These are phyloP conservation scores for Seira sanloemensis DNA, from an alignment of 2,888 invertebrate genomes.

Conservation along the genomic window DNA sequence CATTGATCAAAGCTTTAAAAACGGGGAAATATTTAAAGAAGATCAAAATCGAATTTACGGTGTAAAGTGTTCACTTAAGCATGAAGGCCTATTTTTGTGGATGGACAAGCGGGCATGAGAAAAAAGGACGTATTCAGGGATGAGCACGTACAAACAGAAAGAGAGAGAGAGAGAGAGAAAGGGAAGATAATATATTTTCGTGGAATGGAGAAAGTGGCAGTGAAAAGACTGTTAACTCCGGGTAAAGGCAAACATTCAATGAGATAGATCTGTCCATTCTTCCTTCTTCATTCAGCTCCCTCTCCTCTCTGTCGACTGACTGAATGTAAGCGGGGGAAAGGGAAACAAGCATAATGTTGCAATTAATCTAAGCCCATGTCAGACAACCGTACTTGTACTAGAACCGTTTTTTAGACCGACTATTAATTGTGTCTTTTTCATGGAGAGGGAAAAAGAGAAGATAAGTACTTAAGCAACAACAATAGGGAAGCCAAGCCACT, in stretches of 20 bases:
- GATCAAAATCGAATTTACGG: not conserved
- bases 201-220: not conserved
- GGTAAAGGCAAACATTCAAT: not conserved
- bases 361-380: slow-evolving; percentile 71
- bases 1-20: not conserved
- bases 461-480: slow-evolving; percentile 63
- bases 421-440: slow-evolving; percentile 69
- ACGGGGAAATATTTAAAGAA: not conserved
- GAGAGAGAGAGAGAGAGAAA: not conserved
- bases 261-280: not conserved
- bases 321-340: slow-evolving; percentile 25
- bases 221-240: not conserved
- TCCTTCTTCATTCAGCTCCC: too few species aligned
- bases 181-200: not conserved
- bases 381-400: slow-evolving; percentile 62
- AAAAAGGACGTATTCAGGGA: not conserved
- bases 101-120: not conserved
- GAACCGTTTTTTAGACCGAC: slow-evolving; percentile 52
- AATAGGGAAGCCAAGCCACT: slow-evolving; percentile 32
- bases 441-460: slow-evolving; percentile 28
- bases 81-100: not conserved
- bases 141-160: slow-evolving; percentile 7
- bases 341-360: slow-evolving; percentile 64
- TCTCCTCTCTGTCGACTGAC: not conserved
- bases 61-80: not conserved